Percentiles rank a stretch among this genome's conserved stretches.
phyloP scores from a whole-genome alignment of 2,797 vertebrate species.

The Sylvia borin region DNA sequence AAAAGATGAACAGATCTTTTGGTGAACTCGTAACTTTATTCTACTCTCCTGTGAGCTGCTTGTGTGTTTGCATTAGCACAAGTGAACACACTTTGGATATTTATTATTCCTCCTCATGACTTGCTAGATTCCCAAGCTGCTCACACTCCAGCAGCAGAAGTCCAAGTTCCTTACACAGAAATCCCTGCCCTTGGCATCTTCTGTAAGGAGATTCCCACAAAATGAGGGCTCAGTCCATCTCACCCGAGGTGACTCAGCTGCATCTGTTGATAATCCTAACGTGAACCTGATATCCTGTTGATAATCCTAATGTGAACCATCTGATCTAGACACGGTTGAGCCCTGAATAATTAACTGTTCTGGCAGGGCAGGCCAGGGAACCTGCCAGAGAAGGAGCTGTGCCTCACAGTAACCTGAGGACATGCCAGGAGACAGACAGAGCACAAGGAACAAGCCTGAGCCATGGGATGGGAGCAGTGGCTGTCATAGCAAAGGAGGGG shows the following conservation, averaged over 20 bases:
- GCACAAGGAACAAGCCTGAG: neutral
- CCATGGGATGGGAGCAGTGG: neutral
- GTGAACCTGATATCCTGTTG: neutral
- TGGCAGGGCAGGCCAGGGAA: neutral
- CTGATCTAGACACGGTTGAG: neutral
- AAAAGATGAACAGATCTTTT: neutral
- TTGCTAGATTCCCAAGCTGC: neutral
- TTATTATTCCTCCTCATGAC: neutral
- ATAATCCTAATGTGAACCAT: neutral
- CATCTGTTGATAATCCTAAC: neutral
- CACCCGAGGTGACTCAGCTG: neutral
- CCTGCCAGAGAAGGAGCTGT: neutral
- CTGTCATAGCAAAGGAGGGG: neutral
- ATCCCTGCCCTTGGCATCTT: neutral
- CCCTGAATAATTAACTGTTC: constrained; percentile 1
- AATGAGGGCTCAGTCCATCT: neutral
- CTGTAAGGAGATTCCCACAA: neutral
- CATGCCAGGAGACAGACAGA: neutral
- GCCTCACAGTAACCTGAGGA: neutral
- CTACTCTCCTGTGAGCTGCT: neutral
- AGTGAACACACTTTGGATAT: fast-evolving
- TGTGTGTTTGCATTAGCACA: neutral
- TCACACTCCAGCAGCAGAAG: neutral
- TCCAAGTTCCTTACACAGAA: neutral
- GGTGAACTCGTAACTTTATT: neutral